phyloP scores from a whole-genome alignment of 2,113 vertebrate species.

The Catharus bicknelli region DNA sequence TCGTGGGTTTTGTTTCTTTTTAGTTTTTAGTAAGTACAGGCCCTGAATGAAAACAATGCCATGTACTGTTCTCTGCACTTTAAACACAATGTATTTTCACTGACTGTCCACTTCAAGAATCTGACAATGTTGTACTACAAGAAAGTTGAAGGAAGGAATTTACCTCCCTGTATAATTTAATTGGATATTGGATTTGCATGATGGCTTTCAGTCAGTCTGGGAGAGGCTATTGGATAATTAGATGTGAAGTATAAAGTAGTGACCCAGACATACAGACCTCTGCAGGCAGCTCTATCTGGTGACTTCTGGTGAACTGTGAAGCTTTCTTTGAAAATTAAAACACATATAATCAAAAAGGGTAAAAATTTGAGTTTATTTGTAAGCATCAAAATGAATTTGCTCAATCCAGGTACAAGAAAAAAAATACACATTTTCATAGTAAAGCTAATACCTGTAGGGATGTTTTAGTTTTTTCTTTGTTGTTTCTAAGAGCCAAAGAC shows the following conservation, averaged over 20 bases:
- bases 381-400: neutral
- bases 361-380: neutral
- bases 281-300: neutral
- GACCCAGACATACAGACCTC: neutral
- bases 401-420: neutral
- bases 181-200: neutral
- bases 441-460: rapidly evolving
- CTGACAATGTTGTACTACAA: neutral
- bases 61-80: neutral
- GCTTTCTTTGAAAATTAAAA: neutral
- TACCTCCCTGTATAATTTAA: neutral
- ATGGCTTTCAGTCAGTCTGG: neutral
- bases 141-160: neutral
- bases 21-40: neutral
- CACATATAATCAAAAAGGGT: neutral
- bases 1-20: neutral
- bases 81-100: neutral
- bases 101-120: neutral
- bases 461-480: neutral
- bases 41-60: neutral
- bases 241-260: neutral
- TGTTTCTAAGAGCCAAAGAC: neutral
- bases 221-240: neutral
- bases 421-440: neutral
- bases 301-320: neutral